phyloP scores from a whole-genome alignment of 2,888 invertebrate species.

The Drosophila borborema region DNA sequence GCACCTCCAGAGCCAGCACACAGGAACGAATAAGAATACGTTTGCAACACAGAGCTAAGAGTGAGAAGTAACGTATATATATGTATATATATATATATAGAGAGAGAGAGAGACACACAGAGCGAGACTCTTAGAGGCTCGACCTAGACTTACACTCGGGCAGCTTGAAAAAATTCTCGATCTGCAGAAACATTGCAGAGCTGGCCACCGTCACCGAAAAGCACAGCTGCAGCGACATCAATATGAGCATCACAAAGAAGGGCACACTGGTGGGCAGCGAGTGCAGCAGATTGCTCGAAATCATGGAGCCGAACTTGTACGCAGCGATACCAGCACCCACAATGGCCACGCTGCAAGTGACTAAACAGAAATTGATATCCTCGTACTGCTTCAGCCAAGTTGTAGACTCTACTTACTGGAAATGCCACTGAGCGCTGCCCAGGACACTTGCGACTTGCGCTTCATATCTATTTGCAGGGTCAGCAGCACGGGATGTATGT shows the following conservation, averaged over 20 bases:
- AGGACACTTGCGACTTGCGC: constrained; percentile 90
- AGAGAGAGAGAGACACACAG: no score
- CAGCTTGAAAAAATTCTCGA: constrained; percentile 91
- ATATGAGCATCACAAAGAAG: constrained; percentile 89
- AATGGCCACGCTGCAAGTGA: constrained; percentile 88
- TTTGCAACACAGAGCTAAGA: constrained; percentile 90
- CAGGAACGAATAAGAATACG: constrained; percentile 90
- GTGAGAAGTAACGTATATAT: neutral
- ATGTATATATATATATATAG: no score
- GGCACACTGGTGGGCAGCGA: constrained; percentile 88
- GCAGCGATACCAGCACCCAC: constrained; percentile 88
- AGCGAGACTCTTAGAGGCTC: no score
- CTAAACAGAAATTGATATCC: constrained; percentile 65
- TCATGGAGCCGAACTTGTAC: constrained; percentile 88
- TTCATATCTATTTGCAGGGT: constrained; percentile 97
- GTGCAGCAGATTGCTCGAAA: constrained; percentile 89
- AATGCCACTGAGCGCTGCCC: constrained; percentile 90
- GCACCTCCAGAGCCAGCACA: constrained; percentile 89
- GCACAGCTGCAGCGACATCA: constrained; percentile 92
- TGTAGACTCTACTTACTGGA: constrained; percentile 85
- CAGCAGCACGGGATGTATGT: constrained; percentile 93
- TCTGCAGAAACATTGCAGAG: constrained; percentile 92
- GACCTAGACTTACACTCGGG: constrained; percentile 88
- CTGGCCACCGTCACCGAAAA: constrained; percentile 92
- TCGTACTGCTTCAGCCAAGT: neutral